Evolutionary conservation across 2,888 invertebrate species (phyloP), one percentile per base, ranked within the genome.

Genomic region (Drosophila seclusa): DNA sequence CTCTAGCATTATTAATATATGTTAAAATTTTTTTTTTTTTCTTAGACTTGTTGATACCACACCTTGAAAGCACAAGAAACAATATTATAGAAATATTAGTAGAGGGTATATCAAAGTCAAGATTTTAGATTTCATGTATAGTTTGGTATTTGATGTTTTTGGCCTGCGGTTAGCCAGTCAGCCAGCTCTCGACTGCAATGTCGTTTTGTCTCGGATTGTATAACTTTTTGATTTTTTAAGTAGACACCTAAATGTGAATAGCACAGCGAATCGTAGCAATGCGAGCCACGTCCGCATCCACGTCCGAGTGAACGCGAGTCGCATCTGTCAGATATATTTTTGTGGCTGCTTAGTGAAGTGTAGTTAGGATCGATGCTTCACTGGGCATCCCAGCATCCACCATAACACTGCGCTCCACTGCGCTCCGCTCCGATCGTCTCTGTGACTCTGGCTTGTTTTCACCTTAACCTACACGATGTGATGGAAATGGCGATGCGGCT

Each of bases 211-310:
- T 78, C 71, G 69, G 73, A 83, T 84, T 87, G 88, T 87, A 87
- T 85, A 84, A 88, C 88, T 83, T 84, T 84, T 84, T 87, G 83
- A 85, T 87, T 88, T 87, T 82, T 89, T 87, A 87, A 87, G 86
- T 87, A 87, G 86, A 89, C 89, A 87, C 87, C 88, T 87, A 86
- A 85, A 89, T 87, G 89, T 87, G 86, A 87, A 89, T 85, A 87
- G 86, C 86, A 89, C 87, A 87, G 65, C 89, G 89, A 86, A 87
- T 85, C 89, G 85, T 81, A 84, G 87, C 85, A 78, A 82, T 78
- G 82, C 75, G 69, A 80, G 49, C 71, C 76, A 80, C 69, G 78
- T 78, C 49, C 75, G 61, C 74, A 64, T 54, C 62, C 65, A 48
- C 60, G 70, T 75, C 60, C 76, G 48, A 85, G 80, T 85, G 72